phyloP scores from a whole-genome alignment of 2,797 vertebrate genomes.

The Clamator glandarius region DNA sequence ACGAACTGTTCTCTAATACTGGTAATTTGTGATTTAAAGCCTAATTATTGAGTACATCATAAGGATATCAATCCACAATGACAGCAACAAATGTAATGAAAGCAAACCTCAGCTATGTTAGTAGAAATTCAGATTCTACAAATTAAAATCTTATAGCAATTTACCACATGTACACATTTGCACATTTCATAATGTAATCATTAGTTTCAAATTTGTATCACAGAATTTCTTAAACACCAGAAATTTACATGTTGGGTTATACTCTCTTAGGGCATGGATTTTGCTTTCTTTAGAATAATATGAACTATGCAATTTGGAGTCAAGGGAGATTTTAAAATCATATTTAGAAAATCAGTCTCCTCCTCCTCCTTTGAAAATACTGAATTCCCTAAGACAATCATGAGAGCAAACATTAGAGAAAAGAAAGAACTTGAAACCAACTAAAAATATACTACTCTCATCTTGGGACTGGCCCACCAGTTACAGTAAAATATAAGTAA shows the following conservation, averaged over 20 bases:
- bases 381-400: neutral
- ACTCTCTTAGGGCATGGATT: neutral
- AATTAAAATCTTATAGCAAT: neutral
- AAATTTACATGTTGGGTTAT: neutral
- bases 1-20: neutral
- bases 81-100: neutral
- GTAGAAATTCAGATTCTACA: neutral
- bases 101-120: neutral
- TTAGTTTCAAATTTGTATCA: neutral
- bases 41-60: neutral
- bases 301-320: neutral
- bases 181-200: neutral
- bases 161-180: neutral
- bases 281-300: accelerated
- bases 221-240: accelerated
- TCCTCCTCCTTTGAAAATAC: neutral
- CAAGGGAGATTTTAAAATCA: neutral
- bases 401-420: neutral
- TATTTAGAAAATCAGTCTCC: neutral
- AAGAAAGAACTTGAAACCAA: neutral
- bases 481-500: neutral
- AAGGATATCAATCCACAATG: neutral
- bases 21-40: neutral
- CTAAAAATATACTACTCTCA: neutral
- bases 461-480: neutral